Evolutionary conservation across 2,888 invertebrate species (phyloP).

Genomic region (Lasioglossum pauxillum): DNA sequence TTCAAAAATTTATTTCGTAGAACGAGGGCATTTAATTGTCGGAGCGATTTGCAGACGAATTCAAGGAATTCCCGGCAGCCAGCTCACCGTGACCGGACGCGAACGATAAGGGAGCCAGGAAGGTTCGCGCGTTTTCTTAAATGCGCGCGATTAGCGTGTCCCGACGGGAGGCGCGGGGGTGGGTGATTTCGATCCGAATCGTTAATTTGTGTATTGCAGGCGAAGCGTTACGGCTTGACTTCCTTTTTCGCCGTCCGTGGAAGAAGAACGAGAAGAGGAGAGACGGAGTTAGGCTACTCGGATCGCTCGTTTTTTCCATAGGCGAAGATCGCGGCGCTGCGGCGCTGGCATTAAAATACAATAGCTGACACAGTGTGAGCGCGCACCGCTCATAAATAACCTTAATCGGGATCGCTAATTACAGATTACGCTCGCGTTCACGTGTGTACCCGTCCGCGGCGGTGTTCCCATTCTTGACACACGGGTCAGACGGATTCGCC

Average conservation of each 20-base stretch:
- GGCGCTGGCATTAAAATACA: constrained; percentile 82
- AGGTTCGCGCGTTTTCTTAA: constrained; percentile 46
- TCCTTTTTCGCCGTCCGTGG: constrained; percentile 67
- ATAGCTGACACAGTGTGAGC: constrained; percentile 83
- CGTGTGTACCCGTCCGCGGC: constrained; percentile 78
- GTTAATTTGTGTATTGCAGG: constrained; percentile 72
- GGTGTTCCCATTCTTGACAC: constrained; percentile 79
- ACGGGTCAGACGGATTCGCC: constrained; percentile 69
- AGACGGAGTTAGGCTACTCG: constrained; percentile 10
- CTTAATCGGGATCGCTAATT: constrained; percentile 84
- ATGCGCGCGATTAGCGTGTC: constrained; percentile 49
- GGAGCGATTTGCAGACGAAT: constrained; percentile 18
- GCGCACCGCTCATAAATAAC: constrained; percentile 82
- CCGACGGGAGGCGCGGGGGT: neutral
- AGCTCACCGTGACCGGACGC: constrained; percentile 38
- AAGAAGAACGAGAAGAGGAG: neutral
- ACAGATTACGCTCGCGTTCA: constrained; percentile 80
- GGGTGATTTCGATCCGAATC: constrained; percentile 58
- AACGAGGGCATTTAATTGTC: neutral
- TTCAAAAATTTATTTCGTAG: neutral
- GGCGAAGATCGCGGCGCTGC: constrained; percentile 58
- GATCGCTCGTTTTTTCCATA: constrained; percentile 56
- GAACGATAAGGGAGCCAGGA: constrained; percentile 42
- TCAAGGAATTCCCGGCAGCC: constrained; percentile 16
- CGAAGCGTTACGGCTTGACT: constrained; percentile 69